Base-by-base conservation (phyloP, 2,888 invertebrate genomes). In the Allacma fusca region DNA sequence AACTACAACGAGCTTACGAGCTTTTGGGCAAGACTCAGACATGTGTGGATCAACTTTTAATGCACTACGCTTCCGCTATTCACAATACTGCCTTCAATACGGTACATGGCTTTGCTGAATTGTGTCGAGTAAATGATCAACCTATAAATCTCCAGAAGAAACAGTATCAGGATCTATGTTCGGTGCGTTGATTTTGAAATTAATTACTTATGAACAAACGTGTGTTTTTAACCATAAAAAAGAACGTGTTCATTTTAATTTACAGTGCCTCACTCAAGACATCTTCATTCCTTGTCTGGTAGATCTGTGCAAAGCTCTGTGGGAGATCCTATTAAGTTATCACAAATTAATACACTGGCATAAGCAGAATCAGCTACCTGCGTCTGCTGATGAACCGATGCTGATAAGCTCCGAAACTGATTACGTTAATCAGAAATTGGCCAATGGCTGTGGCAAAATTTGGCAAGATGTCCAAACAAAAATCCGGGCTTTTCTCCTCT, bases 381-480 rank as follows among this genome's bases (percentile, higher is more conserved):
- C 50, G 4, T 13, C 50, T 5, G 50, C 4, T 50, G 19, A 50
- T 34, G 73, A 73, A 24, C 24, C 2, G 1, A 21, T 50, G 19
- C 9, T 34, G 9, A 24, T 28, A 13, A 91, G 92, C 26, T 44
- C 67, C 23, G 75, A 75, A 50, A 69, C 70, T 80, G 90, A 91
- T 83, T 95, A 96, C 84, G 92, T 95, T 16, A 91, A 91, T 83
- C 94, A 96, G 86, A 98, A 97, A 86, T 88, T 98, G 80, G 93
- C 95, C 86, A 93, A 93, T 75, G 97, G 97, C 0, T 88, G 95
- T 78, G 89, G 91, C 0, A 90, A 96, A 80, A 92, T 97, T 80
- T 98, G 97, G 97, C 93, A 94, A 84, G 98, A 98, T 85, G 94
- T 97, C 0, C 95, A 97, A 86, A 92, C 93, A 16, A 72, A 97